Conservation (phyloP, 2,888 invertebrate genomes). For the Phlogophora meticulosa region DNA sequence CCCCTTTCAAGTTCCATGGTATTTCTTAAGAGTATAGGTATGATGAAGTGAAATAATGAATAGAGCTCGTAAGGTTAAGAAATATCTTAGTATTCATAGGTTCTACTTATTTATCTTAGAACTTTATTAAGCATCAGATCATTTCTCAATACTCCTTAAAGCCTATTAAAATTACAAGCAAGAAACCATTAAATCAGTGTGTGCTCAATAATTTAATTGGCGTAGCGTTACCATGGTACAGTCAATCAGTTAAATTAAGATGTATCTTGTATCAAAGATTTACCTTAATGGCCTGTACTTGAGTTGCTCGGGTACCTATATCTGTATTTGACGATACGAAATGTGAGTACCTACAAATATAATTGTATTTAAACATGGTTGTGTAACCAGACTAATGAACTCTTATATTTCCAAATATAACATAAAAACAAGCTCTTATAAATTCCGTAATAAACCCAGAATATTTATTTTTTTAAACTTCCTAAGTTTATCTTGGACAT, state of each 20-base stretch:
- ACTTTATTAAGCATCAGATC: neutral
- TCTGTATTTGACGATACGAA: conserved; percentile 7
- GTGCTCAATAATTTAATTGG: conserved; percentile 41
- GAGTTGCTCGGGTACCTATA: conserved; percentile 6
- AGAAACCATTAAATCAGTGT: conserved; percentile 23
- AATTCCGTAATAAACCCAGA: neutral
- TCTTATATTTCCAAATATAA: neutral
- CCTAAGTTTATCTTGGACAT: too few relatives aligned
- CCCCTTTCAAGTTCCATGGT: too few relatives aligned
- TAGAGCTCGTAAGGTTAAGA: too few relatives aligned
- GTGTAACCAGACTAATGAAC: neutral
- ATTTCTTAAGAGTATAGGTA: too few relatives aligned
- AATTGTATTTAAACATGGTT: conserved; percentile 9
- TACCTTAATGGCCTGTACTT: conserved; percentile 24
- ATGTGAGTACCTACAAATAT: conserved; percentile 3
- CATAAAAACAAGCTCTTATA: neutral
- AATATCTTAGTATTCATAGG: too few relatives aligned
- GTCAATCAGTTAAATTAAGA: conserved; percentile 28
- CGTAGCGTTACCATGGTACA: conserved; percentile 19
- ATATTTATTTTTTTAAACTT: neutral
- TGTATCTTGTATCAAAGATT: conserved; percentile 48
- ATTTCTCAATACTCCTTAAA: neutral
- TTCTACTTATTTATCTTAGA: neutral
- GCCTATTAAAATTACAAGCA: conserved; percentile 10
- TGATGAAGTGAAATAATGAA: too few relatives aligned